Conservation (phyloP, 2,113 vertebrate species). For the Nothobranchius furzeri region DNA sequence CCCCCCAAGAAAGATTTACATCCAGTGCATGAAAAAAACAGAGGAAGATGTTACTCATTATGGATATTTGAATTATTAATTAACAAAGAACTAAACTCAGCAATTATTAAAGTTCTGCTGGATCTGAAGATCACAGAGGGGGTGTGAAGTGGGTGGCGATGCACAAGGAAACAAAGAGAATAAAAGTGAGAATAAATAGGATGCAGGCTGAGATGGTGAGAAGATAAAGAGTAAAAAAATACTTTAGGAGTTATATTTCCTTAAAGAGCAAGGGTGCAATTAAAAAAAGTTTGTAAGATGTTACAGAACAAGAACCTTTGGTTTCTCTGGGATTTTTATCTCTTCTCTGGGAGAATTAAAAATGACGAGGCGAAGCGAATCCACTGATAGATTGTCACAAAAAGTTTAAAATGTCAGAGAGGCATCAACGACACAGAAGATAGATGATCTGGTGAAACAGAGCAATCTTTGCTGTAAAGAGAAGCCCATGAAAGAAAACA, state of each 20-base stretch:
- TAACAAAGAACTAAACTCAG: constrained; percentile 34
- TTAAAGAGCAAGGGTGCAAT: background rate
- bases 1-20: constrained; percentile 13
- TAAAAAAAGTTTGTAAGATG: constrained; percentile 14
- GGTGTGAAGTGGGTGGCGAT: background rate
- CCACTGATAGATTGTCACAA: too few relatives aligned
- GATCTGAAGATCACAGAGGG: constrained; percentile 23
- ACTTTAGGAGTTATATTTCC: background rate
- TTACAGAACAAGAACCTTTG: constrained; percentile 24
- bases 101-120: constrained; percentile 46
- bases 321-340: constrained; percentile 36
- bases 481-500: too few relatives aligned
- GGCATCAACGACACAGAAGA: too few relatives aligned
- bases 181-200: constrained; percentile 42
- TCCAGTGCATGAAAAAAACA: constrained; percentile 38
- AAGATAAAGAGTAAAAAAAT: background rate
- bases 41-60: constrained; percentile 33
- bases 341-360: constrained; percentile 4
- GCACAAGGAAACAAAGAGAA: constrained; percentile 28
- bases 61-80: constrained; percentile 53
- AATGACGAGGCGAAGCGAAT: too few relatives aligned
- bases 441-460: too few relatives aligned
- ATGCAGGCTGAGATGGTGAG: background rate
- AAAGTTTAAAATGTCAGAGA: too few relatives aligned
- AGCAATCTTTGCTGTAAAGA: too few relatives aligned